phyloP scores from a whole-genome alignment of 2,113 vertebrate species.

The Marcusenius ussheri region DNA sequence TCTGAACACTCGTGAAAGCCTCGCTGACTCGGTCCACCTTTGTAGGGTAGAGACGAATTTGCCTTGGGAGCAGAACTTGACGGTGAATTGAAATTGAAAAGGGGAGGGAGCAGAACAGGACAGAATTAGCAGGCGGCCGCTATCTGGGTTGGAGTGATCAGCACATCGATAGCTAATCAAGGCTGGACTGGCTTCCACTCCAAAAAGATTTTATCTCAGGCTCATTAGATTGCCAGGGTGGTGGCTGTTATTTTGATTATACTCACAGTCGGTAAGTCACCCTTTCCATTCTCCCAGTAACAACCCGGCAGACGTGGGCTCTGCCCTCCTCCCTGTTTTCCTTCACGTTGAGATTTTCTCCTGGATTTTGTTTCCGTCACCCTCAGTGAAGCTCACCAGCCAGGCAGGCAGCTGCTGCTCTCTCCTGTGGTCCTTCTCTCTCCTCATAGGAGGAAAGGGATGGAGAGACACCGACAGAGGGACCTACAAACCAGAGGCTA shows the following conservation, averaged over 20 bases:
- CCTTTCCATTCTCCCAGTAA: constrained; percentile 29
- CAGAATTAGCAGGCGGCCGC: constrained; percentile 34
- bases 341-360: neutral
- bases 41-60: constrained; percentile 51
- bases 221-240: constrained; percentile 37
- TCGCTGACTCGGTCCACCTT: neutral
- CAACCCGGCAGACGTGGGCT: neutral
- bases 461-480: neutral
- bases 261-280: constrained; percentile 22
- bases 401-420: neutral
- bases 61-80: constrained; percentile 44
- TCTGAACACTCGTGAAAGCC: neutral
- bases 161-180: constrained; percentile 44
- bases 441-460: no score
- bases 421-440: neutral
- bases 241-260: constrained; percentile 37
- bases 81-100: constrained; percentile 40
- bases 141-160: constrained; percentile 44
- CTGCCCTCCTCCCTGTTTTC: neutral
- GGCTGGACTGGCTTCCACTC: constrained; percentile 30
- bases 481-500: neutral
- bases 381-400: neutral
- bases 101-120: constrained; percentile 19
- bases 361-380: no score
- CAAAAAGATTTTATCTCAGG: constrained; percentile 42